phyloP scores from a whole-genome alignment of 2,113 vertebrate genomes.

The Chlorodrepanis virens region DNA sequence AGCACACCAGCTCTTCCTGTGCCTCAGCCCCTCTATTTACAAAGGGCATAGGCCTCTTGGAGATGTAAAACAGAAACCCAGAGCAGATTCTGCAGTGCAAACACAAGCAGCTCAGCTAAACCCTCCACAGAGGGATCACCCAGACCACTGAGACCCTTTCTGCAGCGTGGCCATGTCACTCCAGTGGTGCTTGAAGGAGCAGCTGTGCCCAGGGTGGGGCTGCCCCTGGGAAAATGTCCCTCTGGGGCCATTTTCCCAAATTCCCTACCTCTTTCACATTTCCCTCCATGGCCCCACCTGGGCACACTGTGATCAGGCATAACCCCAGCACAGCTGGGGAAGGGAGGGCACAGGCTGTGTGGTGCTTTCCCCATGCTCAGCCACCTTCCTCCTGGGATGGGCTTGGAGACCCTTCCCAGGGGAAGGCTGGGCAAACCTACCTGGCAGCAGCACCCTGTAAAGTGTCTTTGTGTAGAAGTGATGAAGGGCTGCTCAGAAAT shows the following conservation, averaged over 20 bases:
- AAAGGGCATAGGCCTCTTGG: background rate
- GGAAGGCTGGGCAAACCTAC: background rate
- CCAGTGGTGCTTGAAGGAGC: background rate
- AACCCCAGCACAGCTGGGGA: background rate
- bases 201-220: background rate
- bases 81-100: background rate
- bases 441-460: background rate
- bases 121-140: background rate
- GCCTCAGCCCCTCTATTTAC: background rate
- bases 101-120: background rate
- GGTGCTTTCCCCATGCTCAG: background rate
- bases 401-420: accelerated
- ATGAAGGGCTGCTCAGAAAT: background rate
- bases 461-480: background rate
- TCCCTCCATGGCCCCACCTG: background rate
- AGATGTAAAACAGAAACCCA: conserved; percentile 27
- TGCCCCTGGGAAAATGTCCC: background rate
- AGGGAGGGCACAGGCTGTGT: background rate
- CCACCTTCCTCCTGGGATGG: background rate
- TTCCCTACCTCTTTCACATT: background rate
- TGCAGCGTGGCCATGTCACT: background rate
- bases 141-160: background rate
- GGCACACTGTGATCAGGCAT: accelerated
- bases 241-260: background rate
- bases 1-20: conserved; percentile 3